Percentiles rank a stretch among this genome's conserved stretches.
Conservation (phyloP, 1,140 invertebrate genomes). For the Agrilus planipennis region DNA sequence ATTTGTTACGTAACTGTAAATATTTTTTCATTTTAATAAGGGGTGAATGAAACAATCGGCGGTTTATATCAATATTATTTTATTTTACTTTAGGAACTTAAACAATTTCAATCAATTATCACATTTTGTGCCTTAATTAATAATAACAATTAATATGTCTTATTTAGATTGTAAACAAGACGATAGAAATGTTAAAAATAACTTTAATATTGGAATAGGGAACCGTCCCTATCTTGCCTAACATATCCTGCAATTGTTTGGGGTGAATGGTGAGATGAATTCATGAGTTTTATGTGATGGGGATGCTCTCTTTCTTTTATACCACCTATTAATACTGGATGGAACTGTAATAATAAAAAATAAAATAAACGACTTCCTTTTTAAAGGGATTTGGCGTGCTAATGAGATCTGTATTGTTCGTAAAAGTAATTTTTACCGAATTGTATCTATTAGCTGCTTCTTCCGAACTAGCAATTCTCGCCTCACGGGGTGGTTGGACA, state of each 20-base stretch:
- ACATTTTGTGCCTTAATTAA: too few relatives aligned
- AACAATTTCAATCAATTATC: too few relatives aligned
- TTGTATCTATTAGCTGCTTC: not conserved
- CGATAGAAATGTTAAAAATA: not conserved
- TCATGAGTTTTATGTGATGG: slow-evolving; percentile 50
- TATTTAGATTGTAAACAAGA: too few relatives aligned
- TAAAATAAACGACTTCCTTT: not conserved
- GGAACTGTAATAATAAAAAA: slow-evolving; percentile 32
- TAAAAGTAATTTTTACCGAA: not conserved
- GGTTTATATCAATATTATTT: too few relatives aligned
- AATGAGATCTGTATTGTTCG: not conserved
- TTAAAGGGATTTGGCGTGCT: not conserved
- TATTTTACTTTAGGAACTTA: too few relatives aligned
- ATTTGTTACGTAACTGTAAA: too few relatives aligned
- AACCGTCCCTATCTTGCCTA: slow-evolving; percentile 48
- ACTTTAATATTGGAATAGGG: slow-evolving; percentile 42
- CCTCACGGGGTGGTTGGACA: slow-evolving; percentile 30
- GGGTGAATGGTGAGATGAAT: slow-evolving; percentile 51
- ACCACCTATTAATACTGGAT: slow-evolving; percentile 43
- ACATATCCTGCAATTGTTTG: slow-evolving; percentile 54
- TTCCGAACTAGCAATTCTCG: slow-evolving; percentile 5
- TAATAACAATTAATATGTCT: too few relatives aligned
- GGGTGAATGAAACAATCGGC: too few relatives aligned
- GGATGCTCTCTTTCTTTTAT: slow-evolving; percentile 44
- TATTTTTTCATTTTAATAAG: too few relatives aligned